These are phyloP conservation scores for Plodia interpunctella DNA, from an alignment of 1,140 invertebrate genomes.

Conservation along the genomic window DNA sequence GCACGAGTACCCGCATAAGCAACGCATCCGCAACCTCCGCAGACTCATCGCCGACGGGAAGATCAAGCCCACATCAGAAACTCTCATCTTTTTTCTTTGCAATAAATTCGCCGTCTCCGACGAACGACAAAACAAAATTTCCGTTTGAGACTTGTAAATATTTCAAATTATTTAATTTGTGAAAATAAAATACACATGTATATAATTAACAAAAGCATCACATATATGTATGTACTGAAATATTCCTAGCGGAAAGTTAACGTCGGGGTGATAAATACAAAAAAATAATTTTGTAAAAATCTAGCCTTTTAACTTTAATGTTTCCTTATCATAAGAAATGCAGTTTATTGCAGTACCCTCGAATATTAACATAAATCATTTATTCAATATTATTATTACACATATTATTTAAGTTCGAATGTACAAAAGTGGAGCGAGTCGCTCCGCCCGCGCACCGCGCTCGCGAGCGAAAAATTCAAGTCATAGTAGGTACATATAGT, in stretches of 20 bases:
- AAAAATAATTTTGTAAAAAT: conserved; percentile 49
- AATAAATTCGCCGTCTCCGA: conserved; percentile 74
- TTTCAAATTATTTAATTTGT: conserved; percentile 7
- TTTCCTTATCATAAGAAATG: conserved; percentile 59
- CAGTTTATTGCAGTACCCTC: conserved; percentile 62
- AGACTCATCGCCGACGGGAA: conserved; percentile 66
- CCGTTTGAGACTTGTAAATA: conserved; percentile 11
- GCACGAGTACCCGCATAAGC: conserved; percentile 70
- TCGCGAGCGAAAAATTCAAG: conserved; percentile 40
- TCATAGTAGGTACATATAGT: conserved; percentile 65
- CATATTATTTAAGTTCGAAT: conserved; percentile 24
- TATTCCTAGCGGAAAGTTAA: background rate
- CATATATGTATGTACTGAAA: conserved; percentile 4
- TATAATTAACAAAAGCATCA: conserved; percentile 3
- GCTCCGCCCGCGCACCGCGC: conserved; percentile 25
- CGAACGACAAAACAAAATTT: conserved; percentile 48
- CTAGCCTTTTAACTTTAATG: conserved; percentile 55
- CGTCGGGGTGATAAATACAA: conserved; percentile 23
- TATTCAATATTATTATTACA: conserved; percentile 47
- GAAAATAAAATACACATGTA: conserved; percentile 7
- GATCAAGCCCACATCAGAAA: conserved; percentile 64
- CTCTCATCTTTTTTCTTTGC: conserved; percentile 74
- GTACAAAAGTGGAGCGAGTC: conserved; percentile 10
- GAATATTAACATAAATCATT: conserved; percentile 54
- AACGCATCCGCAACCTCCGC: conserved; percentile 67